A percentile compares a stretch with the other conserved stretches of the same genome.
These are phyloP conservation scores for Rhynchotus rufescens DNA, from an alignment of 2,797 vertebrate species.

Conservation along the genomic window DNA sequence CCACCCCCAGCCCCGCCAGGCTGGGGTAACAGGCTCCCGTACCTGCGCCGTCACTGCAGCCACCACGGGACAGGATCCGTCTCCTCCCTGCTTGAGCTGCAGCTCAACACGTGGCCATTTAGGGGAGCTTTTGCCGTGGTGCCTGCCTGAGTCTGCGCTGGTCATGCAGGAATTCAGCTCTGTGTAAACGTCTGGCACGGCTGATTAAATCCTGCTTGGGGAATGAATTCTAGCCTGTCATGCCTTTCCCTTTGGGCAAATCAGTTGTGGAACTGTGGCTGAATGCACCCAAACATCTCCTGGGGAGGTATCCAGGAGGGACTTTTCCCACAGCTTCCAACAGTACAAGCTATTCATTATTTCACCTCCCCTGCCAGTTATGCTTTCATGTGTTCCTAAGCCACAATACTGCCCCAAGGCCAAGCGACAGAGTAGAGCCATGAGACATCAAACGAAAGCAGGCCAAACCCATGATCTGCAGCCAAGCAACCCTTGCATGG, in stretches of 20 bases:
- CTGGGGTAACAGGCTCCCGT: background rate
- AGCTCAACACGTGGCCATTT: background rate
- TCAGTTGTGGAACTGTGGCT: background rate
- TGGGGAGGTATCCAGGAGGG: background rate
- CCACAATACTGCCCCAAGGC: background rate
- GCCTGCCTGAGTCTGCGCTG: background rate
- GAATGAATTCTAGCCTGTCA: constrained; percentile 1
- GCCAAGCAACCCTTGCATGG: background rate
- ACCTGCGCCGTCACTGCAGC: background rate
- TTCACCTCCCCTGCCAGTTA: background rate
- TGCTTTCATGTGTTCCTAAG: background rate
- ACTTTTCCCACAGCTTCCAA: constrained; percentile 52
- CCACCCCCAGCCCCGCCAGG: too few species aligned
- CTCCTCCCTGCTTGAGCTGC: background rate
- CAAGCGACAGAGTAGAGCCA: background rate
- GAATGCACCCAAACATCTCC: constrained; percentile 29
- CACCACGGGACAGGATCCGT: background rate
- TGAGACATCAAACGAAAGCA: background rate
- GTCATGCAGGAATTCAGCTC: background rate
- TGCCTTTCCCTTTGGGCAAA: background rate
- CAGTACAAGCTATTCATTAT: constrained; percentile 27
- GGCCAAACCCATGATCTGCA: background rate
- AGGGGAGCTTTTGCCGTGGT: background rate
- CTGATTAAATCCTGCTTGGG: constrained; percentile 43
- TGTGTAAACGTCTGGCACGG: constrained; percentile 35